A percentile compares a stretch with the other conserved stretches of the same genome.
Conservation (phyloP, 2,888 invertebrate species). For the Strigamia crassipes region DNA sequence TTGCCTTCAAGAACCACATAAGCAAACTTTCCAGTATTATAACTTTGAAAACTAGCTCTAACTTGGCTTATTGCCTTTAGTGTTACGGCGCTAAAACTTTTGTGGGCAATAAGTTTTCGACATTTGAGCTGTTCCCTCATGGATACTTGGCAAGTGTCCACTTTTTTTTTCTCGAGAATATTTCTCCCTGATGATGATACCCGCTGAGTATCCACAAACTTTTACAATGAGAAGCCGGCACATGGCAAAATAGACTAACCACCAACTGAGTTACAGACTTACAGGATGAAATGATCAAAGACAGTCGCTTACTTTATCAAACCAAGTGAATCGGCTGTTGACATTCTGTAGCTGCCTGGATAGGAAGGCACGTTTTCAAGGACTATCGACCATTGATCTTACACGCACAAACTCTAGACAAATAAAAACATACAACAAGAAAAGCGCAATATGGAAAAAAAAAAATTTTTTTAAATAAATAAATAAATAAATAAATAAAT, state of each 20-base stretch:
- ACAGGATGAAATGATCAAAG: conserved; percentile 31
- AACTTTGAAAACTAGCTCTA: neutral
- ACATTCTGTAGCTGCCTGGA: conserved; percentile 17
- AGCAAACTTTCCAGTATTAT: neutral
- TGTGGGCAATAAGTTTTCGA: conserved; percentile 39
- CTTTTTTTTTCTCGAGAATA: neutral
- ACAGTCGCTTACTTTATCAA: neutral
- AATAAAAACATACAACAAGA: neutral
- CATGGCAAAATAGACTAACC: conserved; percentile 13
- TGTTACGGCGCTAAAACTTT: conserved; percentile 23
- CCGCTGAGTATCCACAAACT: conserved; percentile 31
- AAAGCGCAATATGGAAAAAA: neutral
- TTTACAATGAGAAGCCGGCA: conserved; percentile 26
- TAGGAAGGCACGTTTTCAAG: conserved; percentile 25
- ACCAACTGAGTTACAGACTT: conserved; percentile 22
- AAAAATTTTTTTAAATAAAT: neutral
- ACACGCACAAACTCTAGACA: neutral
- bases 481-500: neutral
- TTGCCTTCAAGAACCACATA: neutral
- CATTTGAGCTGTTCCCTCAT: conserved; percentile 20
- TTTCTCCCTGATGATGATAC: conserved; percentile 27
- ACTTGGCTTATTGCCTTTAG: conserved; percentile 27
- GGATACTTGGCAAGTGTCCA: conserved; percentile 12
- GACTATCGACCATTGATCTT: conserved; percentile 23
- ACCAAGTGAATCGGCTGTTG: conserved; percentile 18